phyloP scores from a whole-genome alignment of 2,797 vertebrate species.

The Bradypodion ventrale region DNA sequence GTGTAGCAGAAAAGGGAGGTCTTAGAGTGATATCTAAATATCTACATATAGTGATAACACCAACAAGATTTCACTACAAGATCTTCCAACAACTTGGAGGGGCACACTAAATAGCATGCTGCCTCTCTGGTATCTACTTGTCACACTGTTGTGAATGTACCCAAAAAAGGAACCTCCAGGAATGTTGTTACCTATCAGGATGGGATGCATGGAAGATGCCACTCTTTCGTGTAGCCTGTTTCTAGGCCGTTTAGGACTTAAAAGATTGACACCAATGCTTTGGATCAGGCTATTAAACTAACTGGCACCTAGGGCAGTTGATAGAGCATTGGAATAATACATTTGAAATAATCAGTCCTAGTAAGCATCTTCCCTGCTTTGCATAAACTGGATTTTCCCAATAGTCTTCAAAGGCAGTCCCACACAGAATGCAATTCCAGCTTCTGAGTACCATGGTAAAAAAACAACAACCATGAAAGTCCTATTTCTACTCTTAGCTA shows the following conservation, averaged over 20 bases:
- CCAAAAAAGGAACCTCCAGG: neutral
- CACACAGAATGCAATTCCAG: neutral
- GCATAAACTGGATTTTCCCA: neutral
- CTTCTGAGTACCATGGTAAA: no score
- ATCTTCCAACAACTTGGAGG: neutral
- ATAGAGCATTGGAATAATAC: no score
- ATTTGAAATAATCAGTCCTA: neutral
- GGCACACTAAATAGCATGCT: neutral
- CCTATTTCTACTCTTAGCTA: no score
- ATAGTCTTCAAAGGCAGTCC: neutral
- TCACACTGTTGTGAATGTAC: neutral
- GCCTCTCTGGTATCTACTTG: neutral
- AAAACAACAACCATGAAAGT: no score
- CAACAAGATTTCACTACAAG: neutral
- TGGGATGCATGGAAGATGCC: neutral
- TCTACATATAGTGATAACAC: no score
- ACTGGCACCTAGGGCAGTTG: neutral
- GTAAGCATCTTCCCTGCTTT: neutral
- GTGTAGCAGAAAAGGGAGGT: neutral
- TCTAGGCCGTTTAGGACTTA: neutral
- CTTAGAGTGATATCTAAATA: neutral
- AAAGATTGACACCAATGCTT: neutral
- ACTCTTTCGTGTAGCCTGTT: neutral
- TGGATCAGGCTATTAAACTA: neutral
- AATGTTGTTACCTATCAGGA: neutral